Base-by-base conservation (phyloP, 2,797 vertebrate species). In the Sphenodon punctatus region DNA sequence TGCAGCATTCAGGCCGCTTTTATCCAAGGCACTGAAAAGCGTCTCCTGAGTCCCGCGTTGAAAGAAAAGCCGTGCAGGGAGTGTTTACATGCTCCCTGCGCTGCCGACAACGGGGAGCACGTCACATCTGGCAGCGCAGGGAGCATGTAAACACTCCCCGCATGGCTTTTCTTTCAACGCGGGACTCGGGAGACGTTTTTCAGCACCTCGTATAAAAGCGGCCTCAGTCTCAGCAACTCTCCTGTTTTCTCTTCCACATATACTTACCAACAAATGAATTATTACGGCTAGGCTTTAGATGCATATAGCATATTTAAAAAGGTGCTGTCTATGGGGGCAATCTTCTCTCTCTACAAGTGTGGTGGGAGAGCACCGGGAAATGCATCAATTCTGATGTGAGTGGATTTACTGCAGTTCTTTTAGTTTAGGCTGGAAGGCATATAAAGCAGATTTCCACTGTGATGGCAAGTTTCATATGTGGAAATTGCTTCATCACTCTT, bases 371-470 rank as follows among this genome's bases (percentile, higher is more conserved):
- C 41, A 49, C 45, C 58, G 38, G 67, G 70, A 48, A 66, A 65
- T 65, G 38, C 59, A 51, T 14, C 53, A 65, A 66, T 76, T 76
- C 73, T 71, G 51, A 39, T 71, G n/a, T 53, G 67, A 67, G 70
- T 71, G 76, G 69, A 82, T 43, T 82, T 64, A 53, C 38, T 66
- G 53, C 51, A 70, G n/a, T 55, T 71, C 60, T 70, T 76, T 79
- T 66, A 59, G 23, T 49, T 42, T 64, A 66, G 69, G 58, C 66
- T 70, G 43, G 43, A 60, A 64, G 70, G 45, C 38, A 58, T 46
- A 17, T 66, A 43, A 51, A 72, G 67, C 25, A 41, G 53, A 25
- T 71, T 51, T 67, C 58, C 45, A 49, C 25, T 51, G 12, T 8
- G 32, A 11, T 68, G 46, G 45, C 19, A 45, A 17, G 60, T n/a